A percentile compares a stretch with the other conserved stretches of the same genome.
Evolutionary conservation across 2,113 vertebrate species (phyloP).

Genomic region (Proteles cristata): DNA sequence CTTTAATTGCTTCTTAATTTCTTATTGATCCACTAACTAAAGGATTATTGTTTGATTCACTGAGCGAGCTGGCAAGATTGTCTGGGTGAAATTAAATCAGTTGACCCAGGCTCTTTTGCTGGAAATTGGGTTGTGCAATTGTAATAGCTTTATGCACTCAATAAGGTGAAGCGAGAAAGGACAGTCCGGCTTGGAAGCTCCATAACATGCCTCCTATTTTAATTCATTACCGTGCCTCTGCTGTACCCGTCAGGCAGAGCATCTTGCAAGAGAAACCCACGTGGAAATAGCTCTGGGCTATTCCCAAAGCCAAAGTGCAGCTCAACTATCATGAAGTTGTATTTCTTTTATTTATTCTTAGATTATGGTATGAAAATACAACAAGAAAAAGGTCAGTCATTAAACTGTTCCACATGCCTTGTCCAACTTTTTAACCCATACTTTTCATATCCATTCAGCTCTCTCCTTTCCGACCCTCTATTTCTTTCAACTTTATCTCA

Average conservation of each 20-base stretch:
- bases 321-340: neutral
- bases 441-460: neutral
- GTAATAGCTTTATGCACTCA: neutral
- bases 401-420: neutral
- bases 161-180: neutral
- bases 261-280: neutral
- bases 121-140: neutral
- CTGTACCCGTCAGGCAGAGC: neutral
- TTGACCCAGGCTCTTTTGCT: neutral
- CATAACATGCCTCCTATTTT: neutral
- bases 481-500: neutral
- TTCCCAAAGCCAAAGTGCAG: neutral
- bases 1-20: conserved; percentile 79
- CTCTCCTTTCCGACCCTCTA: neutral
- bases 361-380: neutral
- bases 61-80: conserved; percentile 20
- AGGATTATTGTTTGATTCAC: conserved; percentile 71
- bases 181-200: neutral
- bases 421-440: neutral
- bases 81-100: conserved; percentile 59
- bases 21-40: conserved; percentile 71
- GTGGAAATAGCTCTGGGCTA: neutral
- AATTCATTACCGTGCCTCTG: neutral
- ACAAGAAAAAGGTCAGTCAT: neutral
- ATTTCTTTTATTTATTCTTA: neutral